Evolutionary conservation across 1,140 invertebrate genomes (phyloP).

Genomic region (Drosophila mauritiana): DNA sequence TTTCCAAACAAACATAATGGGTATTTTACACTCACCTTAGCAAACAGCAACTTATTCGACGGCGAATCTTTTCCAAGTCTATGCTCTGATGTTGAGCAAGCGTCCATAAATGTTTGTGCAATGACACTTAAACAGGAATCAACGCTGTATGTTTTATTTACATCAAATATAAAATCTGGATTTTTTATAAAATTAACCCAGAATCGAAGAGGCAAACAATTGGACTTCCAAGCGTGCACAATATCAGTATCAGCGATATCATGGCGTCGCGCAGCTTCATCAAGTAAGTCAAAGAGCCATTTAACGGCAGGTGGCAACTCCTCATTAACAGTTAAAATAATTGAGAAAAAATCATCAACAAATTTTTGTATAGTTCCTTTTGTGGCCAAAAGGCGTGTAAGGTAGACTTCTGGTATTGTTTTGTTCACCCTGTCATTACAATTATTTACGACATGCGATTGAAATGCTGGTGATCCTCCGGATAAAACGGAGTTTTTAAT

Average conservation of each 20-base stretch:
- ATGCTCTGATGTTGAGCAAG: constrained; percentile 95
- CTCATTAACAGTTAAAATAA: constrained; percentile 95
- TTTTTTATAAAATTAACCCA: constrained; percentile 99
- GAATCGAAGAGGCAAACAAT: constrained; percentile 96
- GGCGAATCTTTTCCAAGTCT: constrained; percentile 97
- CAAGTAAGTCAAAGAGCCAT: constrained; percentile 97
- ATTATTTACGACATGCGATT: constrained; percentile 32
- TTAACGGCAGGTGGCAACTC: constrained; percentile 96
- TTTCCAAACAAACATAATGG: too few species aligned
- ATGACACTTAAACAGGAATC: constrained; percentile 97
- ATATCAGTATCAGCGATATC: constrained; percentile 95
- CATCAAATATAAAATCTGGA: constrained; percentile 98
- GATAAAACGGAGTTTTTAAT: constrained; percentile 82
- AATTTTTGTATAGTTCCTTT: constrained; percentile 98
- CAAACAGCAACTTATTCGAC: constrained; percentile 97
- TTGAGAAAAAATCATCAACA: constrained; percentile 97
- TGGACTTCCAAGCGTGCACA: constrained; percentile 98
- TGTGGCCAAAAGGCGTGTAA: constrained; percentile 95
- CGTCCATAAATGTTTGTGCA: constrained; percentile 98
- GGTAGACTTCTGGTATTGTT: constrained; percentile 97
- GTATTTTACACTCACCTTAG: constrained; percentile 87
- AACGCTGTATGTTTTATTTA: constrained; percentile 95
- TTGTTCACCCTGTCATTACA: constrained; percentile 91
- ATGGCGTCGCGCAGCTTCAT: constrained; percentile 94
- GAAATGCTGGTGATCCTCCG: constrained; percentile 53